phyloP scores from a whole-genome alignment of 2,113 vertebrate species.

The Isichthys henryi region DNA sequence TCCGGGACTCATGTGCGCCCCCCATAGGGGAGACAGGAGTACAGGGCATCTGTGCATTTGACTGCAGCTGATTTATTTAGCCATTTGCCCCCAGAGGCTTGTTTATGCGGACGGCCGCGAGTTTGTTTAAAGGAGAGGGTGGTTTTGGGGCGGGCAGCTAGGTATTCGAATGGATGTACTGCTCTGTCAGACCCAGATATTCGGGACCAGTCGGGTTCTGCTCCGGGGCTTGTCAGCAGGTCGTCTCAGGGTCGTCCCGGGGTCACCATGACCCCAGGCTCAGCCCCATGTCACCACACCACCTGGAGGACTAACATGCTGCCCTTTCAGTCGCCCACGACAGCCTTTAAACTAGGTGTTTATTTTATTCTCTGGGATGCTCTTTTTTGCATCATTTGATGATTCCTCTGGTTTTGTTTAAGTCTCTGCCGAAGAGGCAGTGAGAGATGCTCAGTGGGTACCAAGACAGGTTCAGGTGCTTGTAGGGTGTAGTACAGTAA shows the following conservation, averaged over 20 bases:
- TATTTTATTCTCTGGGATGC: neutral
- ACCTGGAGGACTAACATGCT: neutral
- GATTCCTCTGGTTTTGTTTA: neutral
- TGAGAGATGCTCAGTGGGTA: neutral
- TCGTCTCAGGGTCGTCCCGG: neutral
- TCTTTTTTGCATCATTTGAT: neutral
- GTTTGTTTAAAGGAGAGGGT: slow-evolving; percentile 25
- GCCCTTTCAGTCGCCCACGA: neutral
- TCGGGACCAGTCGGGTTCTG: neutral
- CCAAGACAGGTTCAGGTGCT: neutral
- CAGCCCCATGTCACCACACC: neutral
- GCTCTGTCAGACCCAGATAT: neutral
- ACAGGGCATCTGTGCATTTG: slow-evolving; percentile 26
- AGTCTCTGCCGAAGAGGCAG: neutral
- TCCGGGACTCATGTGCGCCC: slow-evolving; percentile 17
- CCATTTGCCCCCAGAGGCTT: slow-evolving; percentile 12
- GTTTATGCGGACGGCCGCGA: slow-evolving; percentile 29
- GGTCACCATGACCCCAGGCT: neutral
- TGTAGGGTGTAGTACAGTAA: neutral
- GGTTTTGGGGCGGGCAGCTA: neutral
- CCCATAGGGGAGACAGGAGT: slow-evolving; percentile 32
- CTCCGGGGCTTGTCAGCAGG: neutral
- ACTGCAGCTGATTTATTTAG: slow-evolving; percentile 29
- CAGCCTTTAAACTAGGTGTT: neutral
- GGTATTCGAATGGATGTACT: neutral